phyloP scores from a whole-genome alignment of 2,113 vertebrate species.

The Nesospiza acunhae region DNA sequence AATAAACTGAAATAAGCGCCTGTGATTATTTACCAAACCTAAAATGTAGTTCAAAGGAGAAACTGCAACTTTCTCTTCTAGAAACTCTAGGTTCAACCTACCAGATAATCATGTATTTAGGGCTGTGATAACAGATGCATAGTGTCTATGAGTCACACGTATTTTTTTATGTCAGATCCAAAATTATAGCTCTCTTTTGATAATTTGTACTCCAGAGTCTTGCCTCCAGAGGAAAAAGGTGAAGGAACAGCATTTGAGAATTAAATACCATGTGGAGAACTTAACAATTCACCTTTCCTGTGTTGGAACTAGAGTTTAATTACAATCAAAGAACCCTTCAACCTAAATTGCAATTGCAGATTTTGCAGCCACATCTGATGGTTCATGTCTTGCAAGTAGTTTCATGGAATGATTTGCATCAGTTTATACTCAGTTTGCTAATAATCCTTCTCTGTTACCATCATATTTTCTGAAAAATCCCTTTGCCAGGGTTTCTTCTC shows the following conservation, averaged over 20 bases:
- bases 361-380: neutral
- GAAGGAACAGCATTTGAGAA: conserved; percentile 24
- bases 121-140: conserved; percentile 5
- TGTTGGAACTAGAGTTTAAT: conserved; percentile 18
- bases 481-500: no score
- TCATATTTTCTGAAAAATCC: no score
- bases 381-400: neutral
- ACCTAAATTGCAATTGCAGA: neutral
- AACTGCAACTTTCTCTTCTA: neutral
- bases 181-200: conserved; percentile 21
- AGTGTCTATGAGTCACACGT: neutral
- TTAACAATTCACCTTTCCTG: neutral
- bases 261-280: neutral
- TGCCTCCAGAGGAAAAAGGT: conserved; percentile 14
- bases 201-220: neutral
- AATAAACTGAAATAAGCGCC: neutral
- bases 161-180: conserved; percentile 34
- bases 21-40: neutral
- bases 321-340: conserved; percentile 23
- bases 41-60: conserved; percentile 7
- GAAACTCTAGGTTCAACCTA: neutral
- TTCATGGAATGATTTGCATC: neutral
- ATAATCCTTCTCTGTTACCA: neutral
- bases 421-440: neutral
- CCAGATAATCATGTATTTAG: conserved; percentile 18